These are phyloP conservation scores for Trachelus stipa DNA, from an alignment of 2,888 invertebrate genomes.

Conservation along the genomic window DNA sequence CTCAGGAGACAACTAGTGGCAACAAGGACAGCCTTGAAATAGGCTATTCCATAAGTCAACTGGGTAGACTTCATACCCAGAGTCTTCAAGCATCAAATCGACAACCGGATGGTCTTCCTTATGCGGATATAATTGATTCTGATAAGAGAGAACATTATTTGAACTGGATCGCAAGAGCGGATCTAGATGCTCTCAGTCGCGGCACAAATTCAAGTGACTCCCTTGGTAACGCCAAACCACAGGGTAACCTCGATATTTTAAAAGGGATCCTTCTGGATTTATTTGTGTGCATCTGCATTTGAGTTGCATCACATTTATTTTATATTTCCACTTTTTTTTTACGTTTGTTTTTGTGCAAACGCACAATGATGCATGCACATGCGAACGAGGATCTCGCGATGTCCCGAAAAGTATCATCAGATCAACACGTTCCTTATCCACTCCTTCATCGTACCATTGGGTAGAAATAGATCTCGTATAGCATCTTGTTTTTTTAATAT, in stretches of 20 bases:
- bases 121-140: conserved; percentile 16
- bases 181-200: conserved; percentile 48
- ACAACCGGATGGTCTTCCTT: conserved; percentile 28
- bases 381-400: background rate
- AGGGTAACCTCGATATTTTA: conserved; percentile 55
- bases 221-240: conserved; percentile 48
- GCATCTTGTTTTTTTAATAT: background rate
- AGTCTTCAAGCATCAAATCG: conserved; percentile 36
- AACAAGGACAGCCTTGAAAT: conserved; percentile 57
- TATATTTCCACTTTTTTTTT: background rate
- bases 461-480: background rate
- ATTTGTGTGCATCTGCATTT: conserved; percentile 59
- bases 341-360: background rate
- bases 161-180: conserved; percentile 49
- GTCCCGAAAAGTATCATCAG: background rate
- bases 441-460: background rate
- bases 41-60: conserved; percentile 55
- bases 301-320: conserved; percentile 11
- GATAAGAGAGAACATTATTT: conserved; percentile 45
- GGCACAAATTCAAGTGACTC: conserved; percentile 51
- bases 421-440: background rate
- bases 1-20: conserved; percentile 42
- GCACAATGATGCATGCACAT: background rate
- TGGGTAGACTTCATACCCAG: conserved; percentile 46
- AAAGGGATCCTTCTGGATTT: conserved; percentile 58